Conservation (phyloP, 2,113 vertebrate species). For the Ahaetulla prasina region DNA sequence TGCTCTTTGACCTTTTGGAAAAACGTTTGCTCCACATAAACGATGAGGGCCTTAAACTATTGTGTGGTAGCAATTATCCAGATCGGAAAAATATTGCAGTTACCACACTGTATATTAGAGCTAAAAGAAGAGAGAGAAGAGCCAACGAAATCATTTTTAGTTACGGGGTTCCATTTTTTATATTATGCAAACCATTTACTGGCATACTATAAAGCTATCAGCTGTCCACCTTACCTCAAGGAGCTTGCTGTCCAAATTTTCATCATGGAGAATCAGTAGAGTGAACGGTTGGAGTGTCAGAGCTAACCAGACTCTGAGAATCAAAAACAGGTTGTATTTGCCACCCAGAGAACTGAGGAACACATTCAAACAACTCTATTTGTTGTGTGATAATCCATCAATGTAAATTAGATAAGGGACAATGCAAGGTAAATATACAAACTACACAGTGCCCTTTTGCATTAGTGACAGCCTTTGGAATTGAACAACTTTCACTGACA, state of each 20-base stretch:
- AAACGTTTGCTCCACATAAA: conserved; percentile 57
- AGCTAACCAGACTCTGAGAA: not conserved
- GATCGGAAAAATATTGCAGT: not conserved
- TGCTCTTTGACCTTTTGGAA: conserved; percentile 50
- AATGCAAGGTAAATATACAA: not conserved
- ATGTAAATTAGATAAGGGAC: not conserved
- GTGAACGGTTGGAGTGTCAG: not conserved
- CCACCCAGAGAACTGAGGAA: not conserved
- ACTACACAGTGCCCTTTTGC: not conserved
- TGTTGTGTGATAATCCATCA: not conserved
- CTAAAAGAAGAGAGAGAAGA: not conserved
- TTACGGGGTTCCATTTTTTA: not conserved
- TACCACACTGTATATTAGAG: not conserved
- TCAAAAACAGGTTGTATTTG: not conserved
- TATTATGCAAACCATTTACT: not conserved
- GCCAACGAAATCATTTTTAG: not conserved
- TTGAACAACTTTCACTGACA: not conserved
- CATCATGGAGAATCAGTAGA: not conserved
- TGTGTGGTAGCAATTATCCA: conserved; percentile 28
- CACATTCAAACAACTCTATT: not conserved
- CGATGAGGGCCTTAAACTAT: conserved; percentile 40
- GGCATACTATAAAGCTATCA: not conserved
- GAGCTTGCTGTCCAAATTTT: not conserved
- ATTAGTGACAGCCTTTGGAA: not conserved
- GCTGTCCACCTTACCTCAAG: not conserved